phyloP scores from a whole-genome alignment of 1,140 invertebrate genomes.

The Drosophila nasuta region DNA sequence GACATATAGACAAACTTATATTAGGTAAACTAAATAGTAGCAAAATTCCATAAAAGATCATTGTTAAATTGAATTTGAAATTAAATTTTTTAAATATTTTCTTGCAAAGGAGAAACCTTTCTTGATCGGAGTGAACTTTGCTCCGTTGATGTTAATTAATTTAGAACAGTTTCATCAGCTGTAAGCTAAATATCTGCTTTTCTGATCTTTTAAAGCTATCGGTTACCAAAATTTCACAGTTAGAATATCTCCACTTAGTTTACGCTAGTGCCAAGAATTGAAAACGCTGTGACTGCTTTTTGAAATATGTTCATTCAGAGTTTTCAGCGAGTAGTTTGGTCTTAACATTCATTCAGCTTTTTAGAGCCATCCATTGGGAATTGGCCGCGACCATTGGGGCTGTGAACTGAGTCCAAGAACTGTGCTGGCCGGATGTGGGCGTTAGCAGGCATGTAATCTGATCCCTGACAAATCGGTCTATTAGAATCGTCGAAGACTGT shows the following conservation, averaged over 20 bases:
- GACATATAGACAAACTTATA: too few species aligned
- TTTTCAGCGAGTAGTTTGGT: constrained; percentile 16
- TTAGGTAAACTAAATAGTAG: too few species aligned
- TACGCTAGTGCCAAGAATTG: not conserved
- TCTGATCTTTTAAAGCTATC: too few species aligned
- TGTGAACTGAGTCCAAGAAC: constrained; percentile 32
- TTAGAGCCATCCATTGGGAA: constrained; percentile 48
- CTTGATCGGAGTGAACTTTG: too few species aligned
- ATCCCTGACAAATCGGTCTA: constrained; percentile 85
- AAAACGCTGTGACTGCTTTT: not conserved
- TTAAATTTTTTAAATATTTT: too few species aligned
- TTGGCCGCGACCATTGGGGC: not conserved
- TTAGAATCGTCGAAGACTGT: constrained; percentile 80
- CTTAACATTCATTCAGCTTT: constrained; percentile 61
- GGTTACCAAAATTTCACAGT: not conserved
- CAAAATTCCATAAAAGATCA: too few species aligned
- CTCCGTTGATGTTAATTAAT: not conserved
- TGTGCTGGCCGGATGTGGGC: constrained; percentile 78
- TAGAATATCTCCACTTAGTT: not conserved
- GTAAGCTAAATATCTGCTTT: not conserved
- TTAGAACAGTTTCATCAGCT: not conserved
- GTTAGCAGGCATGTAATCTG: constrained; percentile 84
- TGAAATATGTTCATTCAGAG: constrained; percentile 67
- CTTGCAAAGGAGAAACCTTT: too few species aligned
- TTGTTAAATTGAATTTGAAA: too few species aligned